A percentile compares a stretch with the other conserved stretches of the same genome.
phyloP scores from a whole-genome alignment of 2,113 vertebrate genomes.

The Columba livia region DNA sequence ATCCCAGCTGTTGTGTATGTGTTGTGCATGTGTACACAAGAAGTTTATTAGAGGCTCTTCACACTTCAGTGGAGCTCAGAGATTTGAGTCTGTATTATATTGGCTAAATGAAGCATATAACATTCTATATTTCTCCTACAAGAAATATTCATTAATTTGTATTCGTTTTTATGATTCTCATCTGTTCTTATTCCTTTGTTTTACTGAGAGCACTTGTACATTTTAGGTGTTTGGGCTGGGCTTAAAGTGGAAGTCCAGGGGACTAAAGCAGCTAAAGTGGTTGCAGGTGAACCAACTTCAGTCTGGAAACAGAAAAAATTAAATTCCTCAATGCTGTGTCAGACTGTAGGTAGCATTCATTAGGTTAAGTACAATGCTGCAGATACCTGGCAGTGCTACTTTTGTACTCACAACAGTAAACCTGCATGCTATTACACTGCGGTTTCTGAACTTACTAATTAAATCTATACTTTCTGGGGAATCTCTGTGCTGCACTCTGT shows the following conservation, averaged over 20 bases:
- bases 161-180: constrained; percentile 27
- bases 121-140: constrained; percentile 29
- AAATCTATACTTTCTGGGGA: not conserved
- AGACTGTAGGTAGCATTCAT: not conserved
- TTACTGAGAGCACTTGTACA: not conserved
- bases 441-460: not conserved
- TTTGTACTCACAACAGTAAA: not conserved
- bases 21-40: constrained; percentile 54
- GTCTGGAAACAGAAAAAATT: not conserved
- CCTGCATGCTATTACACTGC: not conserved
- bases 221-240: not conserved
- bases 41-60: constrained; percentile 59
- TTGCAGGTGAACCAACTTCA: not conserved
- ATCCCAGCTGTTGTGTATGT: constrained; percentile 58
- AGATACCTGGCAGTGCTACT: not conserved
- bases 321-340: not conserved
- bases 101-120: constrained; percentile 52
- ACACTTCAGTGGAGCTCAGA: constrained; percentile 47
- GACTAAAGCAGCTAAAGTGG: not conserved
- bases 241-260: not conserved
- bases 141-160: constrained; percentile 47
- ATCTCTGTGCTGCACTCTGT: not conserved
- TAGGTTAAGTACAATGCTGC: not conserved
- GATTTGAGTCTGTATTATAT: constrained; percentile 41
- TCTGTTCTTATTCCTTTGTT: constrained; percentile 20